A percentile compares a stretch with the other conserved stretches of the same genome.
Evolutionary conservation across 2,797 vertebrate genomes (phyloP).

Genomic region (Onychomys torridus): DNA sequence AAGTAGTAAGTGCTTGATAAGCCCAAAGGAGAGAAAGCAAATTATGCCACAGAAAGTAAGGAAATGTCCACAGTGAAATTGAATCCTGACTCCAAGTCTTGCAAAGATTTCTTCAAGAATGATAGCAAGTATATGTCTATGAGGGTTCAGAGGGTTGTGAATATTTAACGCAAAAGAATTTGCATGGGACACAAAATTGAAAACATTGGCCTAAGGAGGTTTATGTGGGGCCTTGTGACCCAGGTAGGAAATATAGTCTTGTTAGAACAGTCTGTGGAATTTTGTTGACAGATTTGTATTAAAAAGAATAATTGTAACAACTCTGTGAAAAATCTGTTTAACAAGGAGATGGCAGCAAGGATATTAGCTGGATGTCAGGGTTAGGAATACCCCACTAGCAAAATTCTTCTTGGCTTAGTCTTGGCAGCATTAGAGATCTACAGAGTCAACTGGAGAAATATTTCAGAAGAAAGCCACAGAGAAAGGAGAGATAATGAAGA

Average conservation of each 20-base stretch:
- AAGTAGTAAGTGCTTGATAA: not conserved
- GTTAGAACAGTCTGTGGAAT: not conserved
- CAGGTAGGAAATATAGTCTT: not conserved
- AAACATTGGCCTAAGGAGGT: not conserved
- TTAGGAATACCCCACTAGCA: constrained; percentile 6
- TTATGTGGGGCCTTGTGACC: not conserved
- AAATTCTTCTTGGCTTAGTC: not conserved
- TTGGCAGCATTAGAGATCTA: not conserved
- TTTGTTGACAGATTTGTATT: not conserved
- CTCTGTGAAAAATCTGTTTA: not conserved
- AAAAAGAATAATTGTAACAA: constrained; percentile 26
- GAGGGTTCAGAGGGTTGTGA: not conserved
- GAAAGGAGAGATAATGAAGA: not conserved
- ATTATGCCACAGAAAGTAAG: constrained; percentile 9
- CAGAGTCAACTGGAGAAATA: not conserved
- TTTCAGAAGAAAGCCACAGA: constrained; percentile 19
- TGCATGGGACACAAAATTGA: not conserved
- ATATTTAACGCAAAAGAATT: not conserved
- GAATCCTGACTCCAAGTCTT: constrained; percentile 34
- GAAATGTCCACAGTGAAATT: constrained; percentile 6
- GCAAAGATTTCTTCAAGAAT: constrained; percentile 39
- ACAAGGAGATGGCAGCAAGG: not conserved
- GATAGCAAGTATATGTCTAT: not conserved
- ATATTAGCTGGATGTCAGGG: not conserved
- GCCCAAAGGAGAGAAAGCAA: not conserved